A percentile compares a stretch with the other conserved stretches of the same genome.
phyloP scores from a whole-genome alignment of 2,797 vertebrate genomes.

The Amazonetta brasiliensis region DNA sequence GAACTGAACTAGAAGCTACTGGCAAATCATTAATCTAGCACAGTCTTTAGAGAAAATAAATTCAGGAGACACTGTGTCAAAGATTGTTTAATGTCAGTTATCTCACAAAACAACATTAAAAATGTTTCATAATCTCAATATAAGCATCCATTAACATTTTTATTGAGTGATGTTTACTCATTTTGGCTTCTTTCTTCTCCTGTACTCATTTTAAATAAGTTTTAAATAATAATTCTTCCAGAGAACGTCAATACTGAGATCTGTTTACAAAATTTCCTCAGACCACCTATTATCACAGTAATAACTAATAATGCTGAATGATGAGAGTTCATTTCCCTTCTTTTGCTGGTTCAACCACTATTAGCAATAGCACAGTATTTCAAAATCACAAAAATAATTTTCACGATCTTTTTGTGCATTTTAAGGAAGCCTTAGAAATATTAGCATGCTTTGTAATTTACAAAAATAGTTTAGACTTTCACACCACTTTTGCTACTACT shows the following conservation, averaged over 20 bases:
- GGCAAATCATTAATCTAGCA: not conserved
- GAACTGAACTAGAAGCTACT: not conserved
- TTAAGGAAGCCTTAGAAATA: not conserved
- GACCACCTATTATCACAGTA: not conserved
- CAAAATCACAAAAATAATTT: not conserved
- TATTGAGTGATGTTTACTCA: not conserved
- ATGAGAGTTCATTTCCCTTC: not conserved
- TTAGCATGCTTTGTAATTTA: not conserved
- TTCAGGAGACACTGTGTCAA: constrained; percentile 26
- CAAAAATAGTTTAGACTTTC: not conserved
- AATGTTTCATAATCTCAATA: not conserved
- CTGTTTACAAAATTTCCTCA: not conserved
- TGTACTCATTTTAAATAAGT: not conserved
- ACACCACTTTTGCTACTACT: not conserved
- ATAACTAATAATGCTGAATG: not conserved
- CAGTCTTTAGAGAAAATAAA: not conserved
- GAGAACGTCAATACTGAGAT: not conserved
- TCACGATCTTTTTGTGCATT: not conserved
- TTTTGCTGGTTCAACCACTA: not conserved
- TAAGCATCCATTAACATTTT: not conserved
- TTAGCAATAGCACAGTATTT: not conserved
- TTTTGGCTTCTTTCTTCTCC: not conserved
- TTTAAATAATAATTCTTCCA: not conserved
- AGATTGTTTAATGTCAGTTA: constrained; percentile 45
- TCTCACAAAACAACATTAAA: constrained; percentile 39